Base-by-base conservation (phyloP, 2,797 vertebrate genomes). In the Tinamus major region DNA sequence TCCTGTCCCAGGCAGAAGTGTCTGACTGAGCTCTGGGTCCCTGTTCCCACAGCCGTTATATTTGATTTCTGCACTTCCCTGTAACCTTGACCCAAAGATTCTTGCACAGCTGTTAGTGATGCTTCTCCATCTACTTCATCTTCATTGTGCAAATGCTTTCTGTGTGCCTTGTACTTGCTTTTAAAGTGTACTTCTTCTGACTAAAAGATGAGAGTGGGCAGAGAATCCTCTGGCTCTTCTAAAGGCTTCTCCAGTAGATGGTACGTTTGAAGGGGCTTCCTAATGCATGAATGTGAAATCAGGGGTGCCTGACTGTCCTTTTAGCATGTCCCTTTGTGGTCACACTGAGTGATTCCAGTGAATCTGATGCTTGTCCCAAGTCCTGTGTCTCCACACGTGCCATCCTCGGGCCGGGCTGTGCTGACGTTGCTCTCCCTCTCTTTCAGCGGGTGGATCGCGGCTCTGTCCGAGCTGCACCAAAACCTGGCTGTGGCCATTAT, bases 391-490 rank as follows among this genome's bases (percentile, higher is more conserved):
- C 20, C 18, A 9, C 41, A 26, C 29, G 8, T 15, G 17, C 10
- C 10, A 10, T 56, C 23, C 13, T 41, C 17, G 5, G 23, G 15
- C 42, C 7, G n/a, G 21, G 27, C n/a, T 5, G 0, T 5, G 26
- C 93, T 82, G 23, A 68, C 21, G 12, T 41, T 0, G 0, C 58
- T 49, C 56, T 37, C 31, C 18, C 9, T 79, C 59, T 49, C 42
- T 69, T 91, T 1, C 95, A 99, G 99, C 6, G 99, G 99, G 5
- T 99, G 99, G 99, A 99, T 99, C 13, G 49, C 97, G 8, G 98
- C 99, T 6, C 90, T 99, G 41, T 81, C 96, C 0, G 49, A 26
- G 0, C 0, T 1, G 0, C 26, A 51, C 0, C 1, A 2, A 0
- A 96, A 98, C 95, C 23, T 96, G 86, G 96, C 98, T 0, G 99